Conservation (phyloP, 2,888 invertebrate genomes). For the Ophion obscuratus region DNA sequence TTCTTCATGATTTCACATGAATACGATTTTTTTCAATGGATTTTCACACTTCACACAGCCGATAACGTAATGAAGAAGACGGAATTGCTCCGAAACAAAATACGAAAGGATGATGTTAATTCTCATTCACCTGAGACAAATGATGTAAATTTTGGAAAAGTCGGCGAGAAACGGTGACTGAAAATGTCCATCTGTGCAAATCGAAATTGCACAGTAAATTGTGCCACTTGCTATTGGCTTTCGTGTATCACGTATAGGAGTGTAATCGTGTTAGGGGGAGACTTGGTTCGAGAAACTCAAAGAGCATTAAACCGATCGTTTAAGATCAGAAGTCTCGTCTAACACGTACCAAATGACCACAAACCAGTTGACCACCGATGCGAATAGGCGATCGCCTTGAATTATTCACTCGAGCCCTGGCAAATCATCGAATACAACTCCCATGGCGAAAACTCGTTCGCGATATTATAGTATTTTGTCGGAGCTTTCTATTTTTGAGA, state of each 20-base stretch:
- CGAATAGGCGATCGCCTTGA: neutral
- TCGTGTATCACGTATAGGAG: conserved; percentile 3
- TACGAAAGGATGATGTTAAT: too few species aligned
- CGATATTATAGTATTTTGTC: neutral
- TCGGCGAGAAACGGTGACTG: neutral
- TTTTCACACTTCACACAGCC: too few species aligned
- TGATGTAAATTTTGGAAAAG: neutral
- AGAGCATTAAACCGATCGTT: conserved; percentile 46
- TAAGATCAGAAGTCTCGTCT: conserved; percentile 5
- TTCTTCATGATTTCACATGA: too few species aligned
- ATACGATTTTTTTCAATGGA: too few species aligned
- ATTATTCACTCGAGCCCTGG: conserved; percentile 50
- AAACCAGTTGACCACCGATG: conserved; percentile 5
- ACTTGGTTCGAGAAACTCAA: conserved; percentile 40
- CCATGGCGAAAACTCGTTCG: neutral
- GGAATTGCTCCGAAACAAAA: too few species aligned
- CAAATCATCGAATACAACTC: conserved; percentile 51
- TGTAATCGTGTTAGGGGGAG: conserved; percentile 38
- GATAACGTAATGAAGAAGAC: too few species aligned
- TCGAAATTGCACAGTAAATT: conserved; percentile 52
- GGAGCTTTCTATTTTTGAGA: neutral
- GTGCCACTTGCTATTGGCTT: conserved; percentile 17
- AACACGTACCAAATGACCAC: conserved; percentile 23
- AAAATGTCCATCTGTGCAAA: conserved; percentile 28
- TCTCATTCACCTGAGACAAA: conserved; percentile 3